Evolutionary conservation across 2,888 invertebrate species (phyloP).

Genomic region (Crossocerus cetratus): DNA sequence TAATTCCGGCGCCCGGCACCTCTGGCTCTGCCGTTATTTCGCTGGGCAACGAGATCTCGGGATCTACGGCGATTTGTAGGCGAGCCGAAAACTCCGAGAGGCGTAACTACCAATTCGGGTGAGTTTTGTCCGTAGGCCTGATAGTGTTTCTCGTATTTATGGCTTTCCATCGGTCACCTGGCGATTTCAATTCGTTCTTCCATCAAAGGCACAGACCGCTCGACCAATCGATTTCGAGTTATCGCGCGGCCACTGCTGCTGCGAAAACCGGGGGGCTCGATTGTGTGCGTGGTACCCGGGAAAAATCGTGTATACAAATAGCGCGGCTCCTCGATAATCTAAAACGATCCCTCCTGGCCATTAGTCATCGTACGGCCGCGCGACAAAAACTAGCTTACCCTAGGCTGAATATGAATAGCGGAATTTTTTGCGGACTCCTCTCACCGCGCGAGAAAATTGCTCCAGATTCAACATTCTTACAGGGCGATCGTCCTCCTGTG

Average conservation of each 20-base stretch:
- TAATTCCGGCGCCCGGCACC: not conserved
- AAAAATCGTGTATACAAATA: conserved; percentile 65
- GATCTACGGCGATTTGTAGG: not conserved
- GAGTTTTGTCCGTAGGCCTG: conserved; percentile 13
- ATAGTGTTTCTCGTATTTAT: conserved; percentile 27
- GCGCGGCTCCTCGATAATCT: conserved; percentile 50
- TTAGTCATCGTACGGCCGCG: conserved; percentile 66
- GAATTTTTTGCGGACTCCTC: conserved; percentile 13
- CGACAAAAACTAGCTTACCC: conserved; percentile 65
- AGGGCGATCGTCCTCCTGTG: no score
- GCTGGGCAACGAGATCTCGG: not conserved
- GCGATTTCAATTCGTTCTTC: conserved; percentile 53
- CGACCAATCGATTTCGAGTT: conserved; percentile 58
- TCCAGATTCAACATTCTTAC: conserved; percentile 23
- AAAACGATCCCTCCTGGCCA: conserved; percentile 62
- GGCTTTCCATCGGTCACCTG: conserved; percentile 35
- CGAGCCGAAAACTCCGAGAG: not conserved
- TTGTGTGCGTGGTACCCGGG: conserved; percentile 57
- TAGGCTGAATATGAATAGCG: conserved; percentile 57
- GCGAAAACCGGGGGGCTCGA: conserved; percentile 40
- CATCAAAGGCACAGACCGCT: conserved; percentile 33
- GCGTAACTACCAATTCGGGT: conserved; percentile 12
- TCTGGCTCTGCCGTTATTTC: not conserved
- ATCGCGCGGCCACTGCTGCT: conserved; percentile 33
- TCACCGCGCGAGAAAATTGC: conserved; percentile 20